A percentile compares a stretch with the other conserved stretches of the same genome.
phyloP scores from a whole-genome alignment of 2,797 vertebrate genomes.

The Anguilla obscura region DNA sequence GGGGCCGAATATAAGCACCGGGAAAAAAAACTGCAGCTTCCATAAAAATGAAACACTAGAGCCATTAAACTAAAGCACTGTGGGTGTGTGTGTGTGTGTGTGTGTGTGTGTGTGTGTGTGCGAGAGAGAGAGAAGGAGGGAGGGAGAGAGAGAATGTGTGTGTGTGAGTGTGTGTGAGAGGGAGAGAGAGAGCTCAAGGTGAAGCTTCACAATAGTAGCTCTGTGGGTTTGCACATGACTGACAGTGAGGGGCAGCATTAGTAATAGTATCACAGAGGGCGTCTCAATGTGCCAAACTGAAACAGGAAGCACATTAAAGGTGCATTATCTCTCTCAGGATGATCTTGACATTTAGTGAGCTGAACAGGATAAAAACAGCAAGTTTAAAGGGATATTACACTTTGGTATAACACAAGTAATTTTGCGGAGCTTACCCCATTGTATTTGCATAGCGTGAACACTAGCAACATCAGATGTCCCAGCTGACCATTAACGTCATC shows the following conservation, averaged over 20 bases:
- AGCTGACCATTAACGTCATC: too few species aligned
- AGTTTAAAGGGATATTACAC: background rate
- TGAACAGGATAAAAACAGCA: background rate
- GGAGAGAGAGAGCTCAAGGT: slow-evolving; percentile 13
- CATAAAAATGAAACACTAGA: slow-evolving; percentile 26
- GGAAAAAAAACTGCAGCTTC: slow-evolving; percentile 13
- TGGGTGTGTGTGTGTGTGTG: background rate
- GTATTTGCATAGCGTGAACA: too few species aligned
- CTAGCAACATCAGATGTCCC: too few species aligned
- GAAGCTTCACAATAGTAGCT: slow-evolving; percentile 25
- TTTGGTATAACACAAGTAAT: too few species aligned
- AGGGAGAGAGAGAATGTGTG: background rate
- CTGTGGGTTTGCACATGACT: slow-evolving; percentile 23
- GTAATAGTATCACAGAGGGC: slow-evolving; percentile 28
- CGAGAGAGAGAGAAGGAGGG: background rate
- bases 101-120: background rate
- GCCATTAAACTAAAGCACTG: slow-evolving; percentile 12
- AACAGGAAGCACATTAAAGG: slow-evolving; percentile 30
- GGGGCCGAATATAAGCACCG: background rate
- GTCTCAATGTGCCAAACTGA: slow-evolving; percentile 18
- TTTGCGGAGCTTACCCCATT: too few species aligned
- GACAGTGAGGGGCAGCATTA: slow-evolving; percentile 26
- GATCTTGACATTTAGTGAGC: slow-evolving; percentile 21
- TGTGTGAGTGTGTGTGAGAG: background rate
- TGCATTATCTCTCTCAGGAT: slow-evolving; percentile 21